Percentiles rank a stretch among this genome's conserved stretches.
Evolutionary conservation across 2,797 vertebrate genomes (phyloP).

Genomic region (Varecia variegata): DNA sequence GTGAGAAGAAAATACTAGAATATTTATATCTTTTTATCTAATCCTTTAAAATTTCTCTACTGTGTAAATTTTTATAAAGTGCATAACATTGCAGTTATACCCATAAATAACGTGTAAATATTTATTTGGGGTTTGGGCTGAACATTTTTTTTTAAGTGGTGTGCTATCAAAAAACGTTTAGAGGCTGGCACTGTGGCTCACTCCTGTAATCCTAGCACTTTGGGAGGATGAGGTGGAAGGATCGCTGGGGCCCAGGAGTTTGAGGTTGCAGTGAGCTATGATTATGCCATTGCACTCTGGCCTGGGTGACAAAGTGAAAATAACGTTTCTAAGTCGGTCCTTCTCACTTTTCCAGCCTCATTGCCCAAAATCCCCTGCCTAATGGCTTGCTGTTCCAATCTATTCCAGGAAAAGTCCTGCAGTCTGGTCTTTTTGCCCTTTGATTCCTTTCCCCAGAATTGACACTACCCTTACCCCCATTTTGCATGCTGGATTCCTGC

Average conservation of each 20-base stretch:
- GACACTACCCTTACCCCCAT: background rate
- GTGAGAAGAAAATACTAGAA: slow-evolving; percentile 3
- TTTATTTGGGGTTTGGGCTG: background rate
- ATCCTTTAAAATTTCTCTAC: background rate
- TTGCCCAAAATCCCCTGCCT: background rate
- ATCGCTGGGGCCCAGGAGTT: no score
- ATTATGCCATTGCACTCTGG: no score
- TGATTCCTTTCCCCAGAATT: background rate
- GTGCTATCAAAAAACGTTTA: background rate
- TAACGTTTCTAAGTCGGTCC: background rate
- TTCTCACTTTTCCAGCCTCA: background rate
- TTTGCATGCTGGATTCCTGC: background rate
- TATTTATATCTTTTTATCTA: background rate
- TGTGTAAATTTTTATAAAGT: background rate
- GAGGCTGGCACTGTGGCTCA: background rate
- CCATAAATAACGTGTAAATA: background rate
- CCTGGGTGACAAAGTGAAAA: background rate
- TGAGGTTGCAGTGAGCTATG: no score
- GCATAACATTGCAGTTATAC: background rate
- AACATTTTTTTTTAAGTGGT: background rate
- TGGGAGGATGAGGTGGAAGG: no score
- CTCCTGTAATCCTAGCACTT: no score
- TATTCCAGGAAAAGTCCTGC: slow-evolving; percentile 8
- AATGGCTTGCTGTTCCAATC: background rate
- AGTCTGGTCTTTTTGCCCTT: background rate